These are phyloP conservation scores for Bombylius major DNA, from an alignment of 2,888 invertebrate genomes.

Conservation along the genomic window DNA sequence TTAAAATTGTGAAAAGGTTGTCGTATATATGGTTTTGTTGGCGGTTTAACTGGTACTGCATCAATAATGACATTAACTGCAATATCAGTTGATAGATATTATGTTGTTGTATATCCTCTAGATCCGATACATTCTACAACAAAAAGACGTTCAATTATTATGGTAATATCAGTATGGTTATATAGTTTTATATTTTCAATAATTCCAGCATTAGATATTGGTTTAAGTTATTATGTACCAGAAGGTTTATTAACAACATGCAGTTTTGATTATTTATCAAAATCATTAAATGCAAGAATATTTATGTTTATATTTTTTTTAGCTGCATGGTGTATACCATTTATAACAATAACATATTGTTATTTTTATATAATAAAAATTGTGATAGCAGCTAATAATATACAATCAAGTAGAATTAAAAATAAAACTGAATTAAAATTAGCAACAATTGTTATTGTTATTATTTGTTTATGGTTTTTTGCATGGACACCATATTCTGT, in stretches of 20 bases:
- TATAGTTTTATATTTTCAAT: slow-evolving; percentile 58
- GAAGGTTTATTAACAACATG: slow-evolving; percentile 76
- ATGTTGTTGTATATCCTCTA: slow-evolving; percentile 67
- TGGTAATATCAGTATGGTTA: slow-evolving; percentile 55
- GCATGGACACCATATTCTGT: slow-evolving; percentile 76
- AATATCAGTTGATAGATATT: slow-evolving; percentile 70
- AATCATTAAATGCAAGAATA: slow-evolving; percentile 44
- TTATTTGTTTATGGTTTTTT: slow-evolving; percentile 60
- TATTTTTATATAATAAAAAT: slow-evolving; percentile 59
- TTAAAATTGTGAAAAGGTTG: slow-evolving; percentile 47
- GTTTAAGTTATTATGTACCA: slow-evolving; percentile 64
- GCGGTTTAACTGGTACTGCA: slow-evolving; percentile 66
- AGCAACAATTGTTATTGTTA: slow-evolving; percentile 52
- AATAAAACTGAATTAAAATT: slow-evolving; percentile 59
- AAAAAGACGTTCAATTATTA: slow-evolving; percentile 45
- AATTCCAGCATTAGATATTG: slow-evolving; percentile 54
- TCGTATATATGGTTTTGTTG: slow-evolving; percentile 64
- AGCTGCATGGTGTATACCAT: slow-evolving; percentile 63
- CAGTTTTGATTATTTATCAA: slow-evolving; percentile 71
- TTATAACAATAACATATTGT: slow-evolving; percentile 56
- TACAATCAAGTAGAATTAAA: slow-evolving; percentile 48
- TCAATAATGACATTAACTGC: slow-evolving; percentile 70
- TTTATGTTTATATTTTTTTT: slow-evolving; percentile 65
- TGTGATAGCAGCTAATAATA: slow-evolving; percentile 42
- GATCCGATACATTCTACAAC: slow-evolving; percentile 52